These are phyloP conservation scores for Gastrophysa polygoni DNA, from an alignment of 2,888 invertebrate genomes.

Conservation along the genomic window DNA sequence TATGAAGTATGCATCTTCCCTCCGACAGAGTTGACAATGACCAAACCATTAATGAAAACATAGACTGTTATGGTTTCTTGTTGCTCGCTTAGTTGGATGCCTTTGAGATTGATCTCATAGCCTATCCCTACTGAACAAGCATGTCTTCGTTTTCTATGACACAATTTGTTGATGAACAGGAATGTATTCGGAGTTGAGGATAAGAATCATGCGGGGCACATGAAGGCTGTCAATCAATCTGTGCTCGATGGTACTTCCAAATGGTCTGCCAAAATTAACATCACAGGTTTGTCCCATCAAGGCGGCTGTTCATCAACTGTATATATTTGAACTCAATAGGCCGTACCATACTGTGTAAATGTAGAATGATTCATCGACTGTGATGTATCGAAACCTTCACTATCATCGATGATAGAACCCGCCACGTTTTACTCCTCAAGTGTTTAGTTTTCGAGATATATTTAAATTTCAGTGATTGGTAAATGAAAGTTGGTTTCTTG, in stretches of 20 bases:
- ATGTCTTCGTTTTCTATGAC: constrained; percentile 26
- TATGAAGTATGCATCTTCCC: too few species aligned
- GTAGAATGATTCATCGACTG: not conserved
- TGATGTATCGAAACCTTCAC: not conserved
- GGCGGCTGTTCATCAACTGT: not conserved
- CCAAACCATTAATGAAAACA: too few species aligned
- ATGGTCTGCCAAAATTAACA: constrained; percentile 99
- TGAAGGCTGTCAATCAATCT: constrained; percentile 98
- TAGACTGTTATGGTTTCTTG: too few species aligned
- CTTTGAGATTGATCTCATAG: too few species aligned
- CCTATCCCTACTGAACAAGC: too few species aligned
- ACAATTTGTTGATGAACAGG: constrained; percentile 61
- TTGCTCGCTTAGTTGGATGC: too few species aligned
- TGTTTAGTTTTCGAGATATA: too few species aligned
- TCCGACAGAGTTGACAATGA: too few species aligned
- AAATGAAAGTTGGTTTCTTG: too few species aligned
- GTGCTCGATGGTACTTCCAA: constrained; percentile 99
- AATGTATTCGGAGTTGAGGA: constrained; percentile 95
- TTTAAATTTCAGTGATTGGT: too few species aligned
- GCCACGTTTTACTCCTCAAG: too few species aligned
- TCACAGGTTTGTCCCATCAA: constrained; percentile 86
- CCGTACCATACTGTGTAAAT: constrained; percentile 2
- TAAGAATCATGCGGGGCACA: constrained; percentile 92
- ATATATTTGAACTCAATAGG: not conserved
- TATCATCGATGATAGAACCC: too few species aligned